phyloP scores from a whole-genome alignment of 1,140 invertebrate species.

The Mizuhopecten yessoensis region DNA sequence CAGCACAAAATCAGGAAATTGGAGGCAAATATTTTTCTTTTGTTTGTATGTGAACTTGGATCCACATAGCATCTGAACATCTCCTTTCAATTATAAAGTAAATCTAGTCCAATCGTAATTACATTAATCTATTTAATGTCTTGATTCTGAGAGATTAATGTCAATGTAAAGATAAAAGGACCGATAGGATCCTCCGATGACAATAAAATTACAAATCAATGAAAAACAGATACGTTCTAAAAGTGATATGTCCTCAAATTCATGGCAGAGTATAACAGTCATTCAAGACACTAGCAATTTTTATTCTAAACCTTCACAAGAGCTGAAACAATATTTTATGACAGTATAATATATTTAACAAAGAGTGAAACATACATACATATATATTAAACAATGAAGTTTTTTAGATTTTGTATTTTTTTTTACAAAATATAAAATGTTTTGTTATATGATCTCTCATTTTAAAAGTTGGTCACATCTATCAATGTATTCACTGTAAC shows the following conservation, averaged over 20 bases:
- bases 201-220: slow-evolving; percentile 40
- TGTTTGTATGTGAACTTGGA: neutral
- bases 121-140: neutral
- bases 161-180: neutral
- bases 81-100: neutral
- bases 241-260: neutral
- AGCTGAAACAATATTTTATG: neutral
- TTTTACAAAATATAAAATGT: too few species aligned
- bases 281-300: neutral
- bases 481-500: too few species aligned
- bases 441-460: too few species aligned
- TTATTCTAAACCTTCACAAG: neutral
- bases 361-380: too few species aligned
- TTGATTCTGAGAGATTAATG: neutral
- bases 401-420: too few species aligned
- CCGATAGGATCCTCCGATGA: neutral
- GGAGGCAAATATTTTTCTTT: neutral
- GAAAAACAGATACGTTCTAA: neutral
- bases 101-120: neutral
- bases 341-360: neutral
- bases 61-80: neutral
- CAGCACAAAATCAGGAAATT: neutral
- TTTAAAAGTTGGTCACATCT: too few species aligned
- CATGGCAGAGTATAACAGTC: neutral
- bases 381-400: too few species aligned